Evolutionary conservation across 1,140 invertebrate genomes (phyloP), one percentile per base, ranked within the genome.

Genomic region (Druon quercuslanigerum): DNA sequence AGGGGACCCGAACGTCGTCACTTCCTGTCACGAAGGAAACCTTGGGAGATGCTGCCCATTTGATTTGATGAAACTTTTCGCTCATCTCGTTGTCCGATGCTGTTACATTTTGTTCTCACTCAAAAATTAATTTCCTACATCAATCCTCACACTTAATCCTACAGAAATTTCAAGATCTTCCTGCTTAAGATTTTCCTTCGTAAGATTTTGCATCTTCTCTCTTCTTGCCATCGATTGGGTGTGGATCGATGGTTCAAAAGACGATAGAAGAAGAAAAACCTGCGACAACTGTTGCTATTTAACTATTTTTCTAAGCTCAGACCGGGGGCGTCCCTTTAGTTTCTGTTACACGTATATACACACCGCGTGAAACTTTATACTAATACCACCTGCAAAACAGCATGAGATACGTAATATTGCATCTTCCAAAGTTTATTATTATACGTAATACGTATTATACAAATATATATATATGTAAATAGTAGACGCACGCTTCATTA

Each of bases 401-500:
- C 87, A 87, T 87, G 87, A 82, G 66, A 82, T 84, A 84, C 82
- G 80, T 86, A 87, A 76, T 82, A 82, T 71, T 85, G 82, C 85
- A 85, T 87, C 86, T 81, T 84, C 66, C 79, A 71, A 87, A 83
- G 79, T 82, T 83, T 73, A 77, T 79, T 71, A 72, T 51, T 74
- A 56, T 73, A 73, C 52, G 19, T 73, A 51, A 8, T 72, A 72
- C 50, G 50, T 72, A 73, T 33, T 73, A 72, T 66, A 74, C 73
- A 72, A 78, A 77, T 81, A 74, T 73, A 76, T 76, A 75, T 87
- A 85, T 85, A 88, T 89, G 88, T 89, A 88, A 88, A 89, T 89
- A 89, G 88, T 89, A 88, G 88, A 83, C 87, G 88, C 88, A 89
- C 88, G 88, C 87, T 89, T 88, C 87, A 86, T 89, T 89, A 89